Percentiles rank a stretch among this genome's conserved stretches.
Evolutionary conservation across 2,113 vertebrate species (phyloP).

Genomic region (Pseudopodoces humilis): DNA sequence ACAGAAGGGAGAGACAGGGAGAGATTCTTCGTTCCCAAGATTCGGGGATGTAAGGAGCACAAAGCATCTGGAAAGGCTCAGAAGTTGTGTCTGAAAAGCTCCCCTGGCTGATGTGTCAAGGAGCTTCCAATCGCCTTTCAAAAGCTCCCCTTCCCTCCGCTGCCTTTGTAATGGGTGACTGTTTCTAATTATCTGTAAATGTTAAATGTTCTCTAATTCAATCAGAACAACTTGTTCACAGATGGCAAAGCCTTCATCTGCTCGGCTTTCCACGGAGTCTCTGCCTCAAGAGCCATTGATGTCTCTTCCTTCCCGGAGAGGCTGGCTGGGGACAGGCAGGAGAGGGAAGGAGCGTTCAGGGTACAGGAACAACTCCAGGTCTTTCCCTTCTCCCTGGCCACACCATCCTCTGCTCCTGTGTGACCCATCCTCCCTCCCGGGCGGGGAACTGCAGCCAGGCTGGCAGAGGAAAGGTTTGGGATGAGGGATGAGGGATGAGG

Average conservation of each 20-base stretch:
- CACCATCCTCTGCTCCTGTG: fast-evolving
- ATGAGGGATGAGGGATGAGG: neutral
- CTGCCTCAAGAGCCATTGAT: constrained; percentile 9
- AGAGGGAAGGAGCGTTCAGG: fast-evolving
- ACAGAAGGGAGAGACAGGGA: neutral
- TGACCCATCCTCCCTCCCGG: neutral
- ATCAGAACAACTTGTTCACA: constrained; percentile 64
- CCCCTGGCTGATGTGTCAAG: constrained; percentile 54
- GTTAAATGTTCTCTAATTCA: constrained; percentile 69
- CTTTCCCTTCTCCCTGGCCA: neutral
- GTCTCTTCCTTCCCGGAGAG: neutral
- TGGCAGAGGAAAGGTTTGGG: neutral
- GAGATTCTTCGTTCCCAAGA: constrained; percentile 6
- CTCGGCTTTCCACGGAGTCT: neutral
- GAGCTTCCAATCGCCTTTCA: constrained; percentile 41
- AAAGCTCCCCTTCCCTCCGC: constrained; percentile 28
- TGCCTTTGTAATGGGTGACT: constrained; percentile 47
- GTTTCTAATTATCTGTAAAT: constrained; percentile 70
- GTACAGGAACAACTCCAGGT: fast-evolving
- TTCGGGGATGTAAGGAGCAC: constrained; percentile 1
- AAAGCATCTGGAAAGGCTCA: constrained; percentile 34
- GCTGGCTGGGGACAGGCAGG: neutral
- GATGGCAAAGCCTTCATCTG: constrained; percentile 64
- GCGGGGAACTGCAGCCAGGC: too few species aligned
- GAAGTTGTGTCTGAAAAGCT: constrained; percentile 63